Conservation (phyloP, 2,113 vertebrate species). For the Podarcis cretensis region DNA sequence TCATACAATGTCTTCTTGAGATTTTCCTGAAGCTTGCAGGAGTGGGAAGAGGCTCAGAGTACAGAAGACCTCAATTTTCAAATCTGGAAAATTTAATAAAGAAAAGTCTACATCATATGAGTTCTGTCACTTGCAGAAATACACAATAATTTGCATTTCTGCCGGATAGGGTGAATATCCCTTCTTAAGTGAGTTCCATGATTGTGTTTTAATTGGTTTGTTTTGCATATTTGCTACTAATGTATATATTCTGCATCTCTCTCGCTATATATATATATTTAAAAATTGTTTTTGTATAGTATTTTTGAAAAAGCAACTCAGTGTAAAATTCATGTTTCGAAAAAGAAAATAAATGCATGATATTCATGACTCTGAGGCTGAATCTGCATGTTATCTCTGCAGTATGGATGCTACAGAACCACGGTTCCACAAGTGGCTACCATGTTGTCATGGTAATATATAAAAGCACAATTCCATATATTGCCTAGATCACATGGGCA, state of each 20-base stretch:
- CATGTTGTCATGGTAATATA: not conserved
- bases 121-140: slow-evolving; percentile 29
- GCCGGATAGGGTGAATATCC: not conserved
- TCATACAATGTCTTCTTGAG: slow-evolving; percentile 28
- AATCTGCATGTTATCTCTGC: not conserved
- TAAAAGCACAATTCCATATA: not conserved
- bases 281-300: not conserved
- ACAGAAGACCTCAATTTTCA: slow-evolving; percentile 14
- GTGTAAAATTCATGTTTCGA: not conserved
- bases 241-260: not conserved
- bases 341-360: not conserved
- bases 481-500: not conserved
- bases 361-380: not conserved
- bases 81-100: slow-evolving; percentile 21
- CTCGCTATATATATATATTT: not conserved
- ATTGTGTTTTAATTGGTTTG: not conserved
- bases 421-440: not conserved
- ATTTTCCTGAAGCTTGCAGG: slow-evolving; percentile 15
- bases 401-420: not conserved
- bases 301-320: not conserved
- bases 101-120: not conserved
- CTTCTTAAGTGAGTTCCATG: not conserved
- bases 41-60: slow-evolving; percentile 14
- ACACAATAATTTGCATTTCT: not conserved
- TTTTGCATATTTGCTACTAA: not conserved